These are phyloP conservation scores for Neoarius graeffei DNA, from an alignment of 2,113 vertebrate genomes.

Conservation along the genomic window DNA sequence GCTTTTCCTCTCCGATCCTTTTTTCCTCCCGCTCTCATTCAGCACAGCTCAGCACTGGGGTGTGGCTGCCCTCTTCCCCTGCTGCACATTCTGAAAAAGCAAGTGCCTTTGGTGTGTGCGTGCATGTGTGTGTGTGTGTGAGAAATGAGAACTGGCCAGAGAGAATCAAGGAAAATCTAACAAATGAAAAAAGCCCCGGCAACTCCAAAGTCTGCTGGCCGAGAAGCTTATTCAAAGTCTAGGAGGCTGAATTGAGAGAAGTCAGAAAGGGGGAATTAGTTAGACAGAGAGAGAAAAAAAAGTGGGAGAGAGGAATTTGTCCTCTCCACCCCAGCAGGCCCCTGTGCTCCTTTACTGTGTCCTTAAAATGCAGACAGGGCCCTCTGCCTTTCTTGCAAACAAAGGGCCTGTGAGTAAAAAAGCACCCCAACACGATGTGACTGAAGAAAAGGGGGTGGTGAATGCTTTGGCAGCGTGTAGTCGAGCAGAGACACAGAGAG, in stretches of 20 bases:
- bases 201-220: constrained; percentile 74
- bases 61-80: constrained; percentile 75
- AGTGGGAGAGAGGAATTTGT: constrained; percentile 72
- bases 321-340: constrained; percentile 59
- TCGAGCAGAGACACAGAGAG: constrained; percentile 13
- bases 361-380: constrained; percentile 57
- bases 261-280: constrained; percentile 2
- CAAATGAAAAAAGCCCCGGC: constrained; percentile 62
- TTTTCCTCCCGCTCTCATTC: constrained; percentile 67
- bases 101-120: constrained; percentile 58
- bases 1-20: constrained; percentile 36
- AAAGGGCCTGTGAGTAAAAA: constrained; percentile 57
- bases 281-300: constrained; percentile 30
- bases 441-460: constrained; percentile 19
- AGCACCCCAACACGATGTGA: constrained; percentile 22
- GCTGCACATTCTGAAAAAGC: constrained; percentile 76
- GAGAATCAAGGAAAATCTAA: constrained; percentile 84
- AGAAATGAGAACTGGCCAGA: constrained; percentile 62
- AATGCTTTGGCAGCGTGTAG: constrained; percentile 40
- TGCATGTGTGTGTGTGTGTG: constrained; percentile 66
- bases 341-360: constrained; percentile 58
- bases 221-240: constrained; percentile 59
- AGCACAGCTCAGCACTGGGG: constrained; percentile 71
- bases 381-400: constrained; percentile 44
- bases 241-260: constrained; percentile 31